Evolutionary conservation across 1,140 invertebrate genomes (phyloP).

Genomic region (Drosophila leontia): DNA sequence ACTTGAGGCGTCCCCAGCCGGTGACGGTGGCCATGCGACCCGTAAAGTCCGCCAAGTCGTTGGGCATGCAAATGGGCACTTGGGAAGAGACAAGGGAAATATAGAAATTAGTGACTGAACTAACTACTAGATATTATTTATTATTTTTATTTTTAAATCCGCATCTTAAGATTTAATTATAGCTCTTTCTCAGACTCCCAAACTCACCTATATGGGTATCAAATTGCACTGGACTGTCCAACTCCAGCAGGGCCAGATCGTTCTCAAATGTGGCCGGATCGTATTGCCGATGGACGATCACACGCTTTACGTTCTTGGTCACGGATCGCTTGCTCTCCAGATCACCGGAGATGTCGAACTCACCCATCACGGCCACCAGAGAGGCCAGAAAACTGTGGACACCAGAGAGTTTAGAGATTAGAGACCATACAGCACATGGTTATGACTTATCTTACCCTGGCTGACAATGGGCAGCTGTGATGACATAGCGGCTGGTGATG

Average conservation of each 20-base stretch:
- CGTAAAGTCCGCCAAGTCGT: conserved; percentile 92
- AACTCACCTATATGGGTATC: conserved; percentile 92
- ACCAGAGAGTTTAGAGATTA: not conserved
- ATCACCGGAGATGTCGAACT: conserved; percentile 94
- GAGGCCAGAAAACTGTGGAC: conserved; percentile 92
- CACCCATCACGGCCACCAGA: conserved; percentile 95
- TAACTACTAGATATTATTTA: not conserved
- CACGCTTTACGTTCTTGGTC: conserved; percentile 93
- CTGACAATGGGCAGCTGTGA: conserved; percentile 97
- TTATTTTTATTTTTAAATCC: not conserved
- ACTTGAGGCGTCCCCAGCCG: conserved; percentile 90
- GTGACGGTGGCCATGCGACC: conserved; percentile 94
- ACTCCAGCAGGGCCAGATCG: conserved; percentile 93
- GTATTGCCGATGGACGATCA: conserved; percentile 95
- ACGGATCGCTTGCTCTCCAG: conserved; percentile 91
- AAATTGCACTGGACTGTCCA: conserved; percentile 93
- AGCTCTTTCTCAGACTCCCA: not conserved
- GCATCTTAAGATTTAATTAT: not conserved
- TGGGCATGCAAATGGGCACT: conserved; percentile 96
- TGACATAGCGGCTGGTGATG: conserved; percentile 93
- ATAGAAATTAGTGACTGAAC: not conserved
- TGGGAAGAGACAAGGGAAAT: conserved; percentile 44
- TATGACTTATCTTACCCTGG: conserved; percentile 89
- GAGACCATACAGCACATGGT: not conserved
- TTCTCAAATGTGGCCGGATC: conserved; percentile 96